Base-by-base conservation (phyloP, 2,888 invertebrate genomes). In the Hoplodrina ambigua region DNA sequence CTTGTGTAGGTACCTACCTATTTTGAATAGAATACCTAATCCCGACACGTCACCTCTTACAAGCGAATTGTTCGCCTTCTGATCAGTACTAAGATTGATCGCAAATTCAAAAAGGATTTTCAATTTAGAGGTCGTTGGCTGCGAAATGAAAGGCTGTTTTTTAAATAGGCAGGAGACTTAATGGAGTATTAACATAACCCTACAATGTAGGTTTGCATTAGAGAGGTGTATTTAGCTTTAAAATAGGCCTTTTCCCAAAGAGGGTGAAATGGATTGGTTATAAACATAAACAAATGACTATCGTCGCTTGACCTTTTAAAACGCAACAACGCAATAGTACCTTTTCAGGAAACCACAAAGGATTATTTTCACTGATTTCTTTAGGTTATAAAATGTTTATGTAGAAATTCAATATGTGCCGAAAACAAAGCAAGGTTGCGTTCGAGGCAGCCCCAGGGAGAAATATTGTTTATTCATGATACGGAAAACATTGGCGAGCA, bases 391-490 rank as follows among this genome's bases (percentile, higher is more conserved):
- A 78, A 81, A 82, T 80, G 70, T 74, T 75, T 78, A 72, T 71
- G 80, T 72, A 70, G 64, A 57, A 72, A 66, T 75, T 73, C 72
- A 70, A 78, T 83, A 74, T 72, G 72, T 55, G 59, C 62, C 55
- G 66, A 62, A 74, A 81, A 81, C 80, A 80, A 84, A 88, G 85
- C 82, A 84, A 85, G 83, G 83, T 85, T 82, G 72, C 79, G 76
- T 81, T 80, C 66, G 74, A 82, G 72, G 50, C 74, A 81, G 67
- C 80, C 75, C 78, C 71, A 67, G 86, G 69, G 82, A 80, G 67
- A 78, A 61, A 76, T 84, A 85, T 86, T 91, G 88, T 89, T 88
- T 92, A 91, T 91, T 91, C 88, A 91, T 91, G 87, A 85, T 81
- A 83, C 82, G 81, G 83, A 85, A 88, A 91, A 89, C 89, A 89